A percentile compares a stretch with the other conserved stretches of the same genome.
phyloP scores from a whole-genome alignment of 2,888 invertebrate genomes.

The Dolichopus griseipennis region DNA sequence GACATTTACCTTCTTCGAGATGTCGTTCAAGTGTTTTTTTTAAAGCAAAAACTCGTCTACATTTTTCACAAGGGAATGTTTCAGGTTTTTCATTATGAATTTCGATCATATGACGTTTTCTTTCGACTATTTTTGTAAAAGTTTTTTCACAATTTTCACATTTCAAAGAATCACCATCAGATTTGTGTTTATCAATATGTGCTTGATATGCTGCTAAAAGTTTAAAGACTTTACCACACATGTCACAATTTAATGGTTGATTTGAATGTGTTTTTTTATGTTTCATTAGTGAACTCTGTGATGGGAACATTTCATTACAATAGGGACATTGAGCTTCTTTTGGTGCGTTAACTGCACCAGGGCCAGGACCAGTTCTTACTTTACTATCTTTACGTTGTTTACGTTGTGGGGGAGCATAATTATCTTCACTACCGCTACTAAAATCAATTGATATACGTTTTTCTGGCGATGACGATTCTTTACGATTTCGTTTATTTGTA shows the following conservation, averaged over 20 bases:
- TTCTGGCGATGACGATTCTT: constrained; percentile 16
- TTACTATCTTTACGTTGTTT: constrained; percentile 10
- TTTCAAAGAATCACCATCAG: constrained; percentile 26
- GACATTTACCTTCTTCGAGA: constrained; percentile 25
- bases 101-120: constrained; percentile 37
- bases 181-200: constrained; percentile 42
- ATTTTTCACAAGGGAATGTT: constrained; percentile 37
- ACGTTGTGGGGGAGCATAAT: constrained; percentile 21
- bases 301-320: constrained; percentile 46
- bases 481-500: neutral
- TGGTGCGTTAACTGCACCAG: constrained; percentile 13
- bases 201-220: constrained; percentile 41
- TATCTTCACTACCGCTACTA: constrained; percentile 23
- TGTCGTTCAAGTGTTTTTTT: constrained; percentile 35
- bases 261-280: constrained; percentile 45
- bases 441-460: constrained; percentile 19
- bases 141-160: constrained; percentile 32
- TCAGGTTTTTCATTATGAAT: constrained; percentile 32
- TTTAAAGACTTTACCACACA: constrained; percentile 43
- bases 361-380: constrained; percentile 26
- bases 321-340: constrained; percentile 37
- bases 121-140: constrained; percentile 34
- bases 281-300: constrained; percentile 45
- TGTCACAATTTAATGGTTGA: constrained; percentile 38
- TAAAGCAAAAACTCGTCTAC: constrained; percentile 37